Base-by-base conservation (phyloP, 2,888 invertebrate species). In the Eurytoma californica region DNA sequence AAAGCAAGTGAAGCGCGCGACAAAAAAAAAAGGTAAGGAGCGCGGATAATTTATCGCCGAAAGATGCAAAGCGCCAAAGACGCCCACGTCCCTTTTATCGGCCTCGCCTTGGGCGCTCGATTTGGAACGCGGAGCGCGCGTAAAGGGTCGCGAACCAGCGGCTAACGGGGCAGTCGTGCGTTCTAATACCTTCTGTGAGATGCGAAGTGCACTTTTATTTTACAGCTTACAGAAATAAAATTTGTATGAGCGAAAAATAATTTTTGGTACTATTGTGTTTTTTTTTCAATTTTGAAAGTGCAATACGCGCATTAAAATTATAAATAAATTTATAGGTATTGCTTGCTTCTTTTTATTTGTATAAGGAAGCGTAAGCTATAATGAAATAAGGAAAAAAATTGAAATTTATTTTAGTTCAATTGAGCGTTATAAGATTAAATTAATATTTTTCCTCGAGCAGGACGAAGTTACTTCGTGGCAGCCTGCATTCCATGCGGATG, bases 401-500 rank as follows among this genome's bases (percentile, higher is more conserved):
- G 24, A 3, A 20, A 9, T 39, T 7, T 39, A 67, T 16, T 53
- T 51, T 20, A 24, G 16, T 28, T 12, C 5, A 53, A 67, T 53
- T 9, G 2, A 18, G 12, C 28, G 68, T 13, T 7, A 28, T 24
- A 24, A 24, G 24, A 24, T 24, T 24, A 55, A 30, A 28, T 39
- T 16, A 20, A 67, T 9, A 3, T 18, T 13, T 13, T 12, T n/a
- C 18, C 12, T 18, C 24, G 53, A 39, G 16, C 24, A 28, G 53
- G 76, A 60, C 66, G 57, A 55, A 70, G 77, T 83, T 66, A 80
- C 77, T 73, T 72, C 57, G 72, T 57, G 51, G 20, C 61, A 68
- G 65, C 82, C 82, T 83, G 82, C 85, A 87, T 87, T 87, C 85
- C 86, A 79, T 65, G 72, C 51, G 82, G 82, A 76, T 85, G 82